Evolutionary conservation across 23 tunicate species (phyloP).

Genomic region (Trididemnum nubilum): DNA sequence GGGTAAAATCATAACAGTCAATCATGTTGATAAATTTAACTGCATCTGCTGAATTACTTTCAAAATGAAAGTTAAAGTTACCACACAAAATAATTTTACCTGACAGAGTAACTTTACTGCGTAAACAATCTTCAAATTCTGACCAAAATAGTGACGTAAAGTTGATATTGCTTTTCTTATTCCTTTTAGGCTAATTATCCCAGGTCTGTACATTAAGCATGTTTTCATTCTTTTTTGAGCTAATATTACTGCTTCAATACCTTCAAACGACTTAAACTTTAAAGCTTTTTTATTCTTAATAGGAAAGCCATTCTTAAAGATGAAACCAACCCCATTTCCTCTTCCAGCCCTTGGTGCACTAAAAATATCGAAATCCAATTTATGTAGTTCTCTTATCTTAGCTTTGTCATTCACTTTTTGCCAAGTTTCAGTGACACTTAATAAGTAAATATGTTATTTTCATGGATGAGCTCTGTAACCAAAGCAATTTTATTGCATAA

Average conservation of each 20-base stretch:
- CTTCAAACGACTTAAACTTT: neutral
- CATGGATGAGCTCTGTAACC: neutral
- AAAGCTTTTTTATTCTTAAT: too few species aligned
- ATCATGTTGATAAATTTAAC: too few species aligned
- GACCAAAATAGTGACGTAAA: neutral
- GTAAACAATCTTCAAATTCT: neutral
- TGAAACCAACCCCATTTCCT: neutral
- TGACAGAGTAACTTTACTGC: neutral
- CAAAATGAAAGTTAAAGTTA: neutral
- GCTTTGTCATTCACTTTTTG: neutral
- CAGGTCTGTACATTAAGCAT: neutral
- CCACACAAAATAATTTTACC: neutral
- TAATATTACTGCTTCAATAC: neutral
- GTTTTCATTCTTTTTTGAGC: neutral
- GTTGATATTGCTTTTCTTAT: neutral
- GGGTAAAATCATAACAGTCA: neutral
- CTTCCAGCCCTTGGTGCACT: neutral
- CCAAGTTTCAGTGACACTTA: neutral
- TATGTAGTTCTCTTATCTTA: neutral
- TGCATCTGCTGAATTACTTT: neutral
- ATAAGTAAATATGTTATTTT: too few species aligned
- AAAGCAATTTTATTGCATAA: neutral
- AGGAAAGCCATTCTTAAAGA: neutral
- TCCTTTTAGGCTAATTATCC: neutral
- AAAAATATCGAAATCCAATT: neutral